Conservation (phyloP, 1,140 invertebrate genomes). For the Drosophila arizonae region DNA sequence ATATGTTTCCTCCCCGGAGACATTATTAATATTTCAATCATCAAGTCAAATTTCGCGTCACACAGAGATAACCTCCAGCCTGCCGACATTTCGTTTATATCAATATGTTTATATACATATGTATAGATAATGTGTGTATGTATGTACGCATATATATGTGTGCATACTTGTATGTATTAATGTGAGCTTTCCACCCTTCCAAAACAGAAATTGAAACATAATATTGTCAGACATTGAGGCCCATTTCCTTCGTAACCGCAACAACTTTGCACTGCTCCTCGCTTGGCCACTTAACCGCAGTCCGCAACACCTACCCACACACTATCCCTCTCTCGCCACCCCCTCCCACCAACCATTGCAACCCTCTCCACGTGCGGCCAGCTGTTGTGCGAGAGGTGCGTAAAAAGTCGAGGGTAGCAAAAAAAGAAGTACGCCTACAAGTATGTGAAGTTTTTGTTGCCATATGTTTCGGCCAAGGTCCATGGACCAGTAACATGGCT, state of each 20-base stretch:
- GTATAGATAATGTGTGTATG: neutral
- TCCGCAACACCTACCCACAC: neutral
- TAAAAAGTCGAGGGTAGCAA: conserved; percentile 42
- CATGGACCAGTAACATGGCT: conserved; percentile 66
- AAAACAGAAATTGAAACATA: conserved; percentile 72
- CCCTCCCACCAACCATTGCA: neutral
- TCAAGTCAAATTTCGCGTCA: conserved; percentile 64
- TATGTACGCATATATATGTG: too few species aligned
- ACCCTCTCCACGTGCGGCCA: neutral
- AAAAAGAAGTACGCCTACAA: conserved; percentile 71
- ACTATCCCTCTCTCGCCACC: neutral
- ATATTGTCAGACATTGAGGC: conserved; percentile 80
- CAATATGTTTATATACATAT: neutral
- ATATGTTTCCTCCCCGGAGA: conserved; percentile 30
- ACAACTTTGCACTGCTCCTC: conserved; percentile 51
- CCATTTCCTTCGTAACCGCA: conserved; percentile 74
- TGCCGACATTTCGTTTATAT: neutral
- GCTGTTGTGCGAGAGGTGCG: conserved; percentile 51
- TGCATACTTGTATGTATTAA: too few species aligned
- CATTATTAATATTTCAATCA: conserved; percentile 49
- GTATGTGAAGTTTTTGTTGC: conserved; percentile 70
- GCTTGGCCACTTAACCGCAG: conserved; percentile 57
- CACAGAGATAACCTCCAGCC: neutral
- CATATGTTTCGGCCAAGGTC: conserved; percentile 71
- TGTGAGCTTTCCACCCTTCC: conserved; percentile 27